Evolutionary conservation across 2,888 invertebrate genomes (phyloP).

Genomic region (Eristalis pertinax): DNA sequence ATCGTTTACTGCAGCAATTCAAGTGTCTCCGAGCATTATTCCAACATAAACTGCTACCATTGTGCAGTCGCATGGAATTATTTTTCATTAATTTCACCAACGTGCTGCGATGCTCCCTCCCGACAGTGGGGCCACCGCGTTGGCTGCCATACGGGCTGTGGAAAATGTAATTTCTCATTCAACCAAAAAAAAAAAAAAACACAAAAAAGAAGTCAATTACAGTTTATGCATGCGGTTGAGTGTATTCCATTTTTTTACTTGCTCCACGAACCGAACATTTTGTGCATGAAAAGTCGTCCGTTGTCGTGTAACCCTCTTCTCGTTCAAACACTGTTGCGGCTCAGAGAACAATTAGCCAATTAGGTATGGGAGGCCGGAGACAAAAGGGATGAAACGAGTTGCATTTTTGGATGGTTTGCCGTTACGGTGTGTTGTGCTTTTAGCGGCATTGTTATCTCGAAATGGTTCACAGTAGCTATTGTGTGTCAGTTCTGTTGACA

Average conservation of each 20-base stretch:
- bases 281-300: neutral
- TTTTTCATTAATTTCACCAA: conserved; percentile 41
- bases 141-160: conserved; percentile 39
- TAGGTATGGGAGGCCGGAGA: conserved; percentile 28
- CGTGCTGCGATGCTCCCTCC: neutral
- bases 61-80: conserved; percentile 33
- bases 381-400: conserved; percentile 26
- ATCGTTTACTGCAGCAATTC: neutral
- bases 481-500: neutral
- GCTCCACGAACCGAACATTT: conserved; percentile 35
- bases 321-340: neutral
- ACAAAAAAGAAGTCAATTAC: conserved; percentile 49
- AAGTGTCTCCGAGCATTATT: conserved; percentile 8
- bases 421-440: conserved; percentile 31
- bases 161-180: conserved; percentile 52
- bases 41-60: conserved; percentile 10
- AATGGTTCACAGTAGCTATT: conserved; percentile 5
- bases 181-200: conserved; percentile 45
- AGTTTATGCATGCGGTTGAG: conserved; percentile 27
- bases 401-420: neutral
- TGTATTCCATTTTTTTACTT: neutral
- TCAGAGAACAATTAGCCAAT: conserved; percentile 49
- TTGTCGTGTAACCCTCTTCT: neutral
- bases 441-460: conserved; percentile 24
- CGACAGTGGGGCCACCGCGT: neutral